phyloP scores from a whole-genome alignment of 1,140 invertebrate species.

The Cyclina sinensis region DNA sequence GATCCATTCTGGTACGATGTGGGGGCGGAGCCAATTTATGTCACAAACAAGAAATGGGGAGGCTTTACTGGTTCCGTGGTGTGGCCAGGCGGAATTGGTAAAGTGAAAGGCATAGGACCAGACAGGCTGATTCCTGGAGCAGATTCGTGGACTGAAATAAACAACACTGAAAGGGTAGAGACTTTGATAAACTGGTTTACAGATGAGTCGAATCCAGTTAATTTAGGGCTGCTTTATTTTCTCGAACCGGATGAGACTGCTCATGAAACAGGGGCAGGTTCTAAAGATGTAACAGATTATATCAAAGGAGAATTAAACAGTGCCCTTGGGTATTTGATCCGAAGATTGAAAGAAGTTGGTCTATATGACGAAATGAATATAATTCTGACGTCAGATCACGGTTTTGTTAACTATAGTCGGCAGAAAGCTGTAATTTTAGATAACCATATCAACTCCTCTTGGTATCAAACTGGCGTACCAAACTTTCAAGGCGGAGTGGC shows the following conservation, averaged over 20 bases:
- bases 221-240: constrained; percentile 90
- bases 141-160: constrained; percentile 33
- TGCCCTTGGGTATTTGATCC: constrained; percentile 74
- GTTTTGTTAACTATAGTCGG: constrained; percentile 76
- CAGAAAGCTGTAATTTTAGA: neutral
- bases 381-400: constrained; percentile 91
- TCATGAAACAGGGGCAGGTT: constrained; percentile 82
- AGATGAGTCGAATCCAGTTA: constrained; percentile 87
- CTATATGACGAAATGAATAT: constrained; percentile 89
- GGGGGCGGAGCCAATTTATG: constrained; percentile 81
- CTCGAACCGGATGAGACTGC: constrained; percentile 90
- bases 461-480: neutral
- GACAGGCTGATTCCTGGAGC: constrained; percentile 70
- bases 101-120: constrained; percentile 54
- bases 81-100: constrained; percentile 62
- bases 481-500: neutral
- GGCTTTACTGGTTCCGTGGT: constrained; percentile 63
- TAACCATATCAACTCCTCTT: constrained; percentile 12
- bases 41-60: constrained; percentile 73
- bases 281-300: constrained; percentile 69
- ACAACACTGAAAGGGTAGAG: constrained; percentile 88
- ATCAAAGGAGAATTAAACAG: constrained; percentile 56
- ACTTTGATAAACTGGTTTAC: constrained; percentile 90
- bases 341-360: constrained; percentile 67
- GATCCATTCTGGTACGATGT: constrained; percentile 76